Percentiles rank a stretch among this genome's conserved stretches.
phyloP scores from a whole-genome alignment of 1,140 invertebrate genomes.

The Rhyzopertha dominica region DNA sequence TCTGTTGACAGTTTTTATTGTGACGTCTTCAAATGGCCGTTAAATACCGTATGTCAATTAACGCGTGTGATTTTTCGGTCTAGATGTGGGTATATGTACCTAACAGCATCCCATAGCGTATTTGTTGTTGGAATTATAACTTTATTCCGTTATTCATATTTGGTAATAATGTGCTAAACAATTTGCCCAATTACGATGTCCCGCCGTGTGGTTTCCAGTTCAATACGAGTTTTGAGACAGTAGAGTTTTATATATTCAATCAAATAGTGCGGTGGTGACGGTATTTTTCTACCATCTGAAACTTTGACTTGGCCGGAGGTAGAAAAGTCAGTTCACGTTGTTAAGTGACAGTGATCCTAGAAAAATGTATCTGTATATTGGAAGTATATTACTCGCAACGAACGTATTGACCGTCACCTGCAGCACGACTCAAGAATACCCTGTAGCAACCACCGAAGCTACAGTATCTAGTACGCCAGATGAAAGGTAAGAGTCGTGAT shows the following conservation, averaged over 20 bases:
- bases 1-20: no score
- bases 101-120: conserved; percentile 27
- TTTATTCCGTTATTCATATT: conserved; percentile 36
- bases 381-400: no score
- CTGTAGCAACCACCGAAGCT: conserved; percentile 22
- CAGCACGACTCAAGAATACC: conserved; percentile 14
- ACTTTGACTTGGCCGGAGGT: conserved; percentile 21
- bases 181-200: conserved; percentile 21
- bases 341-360: conserved; percentile 8
- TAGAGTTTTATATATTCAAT: background rate
- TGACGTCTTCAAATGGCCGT: conserved; percentile 6
- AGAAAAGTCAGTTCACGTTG: no score
- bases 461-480: no score
- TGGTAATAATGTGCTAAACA: conserved; percentile 29
- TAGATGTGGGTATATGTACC: conserved; percentile 23
- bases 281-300: conserved; percentile 7
- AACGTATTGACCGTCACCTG: no score
- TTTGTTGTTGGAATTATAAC: conserved; percentile 38
- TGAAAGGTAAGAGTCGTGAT: no score
- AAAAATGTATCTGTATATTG: conserved; percentile 12
- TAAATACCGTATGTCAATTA: conserved; percentile 23
- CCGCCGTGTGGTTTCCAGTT: conserved; percentile 12
- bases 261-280: conserved; percentile 1
- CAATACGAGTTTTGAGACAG: conserved; percentile 11
- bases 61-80: conserved; percentile 12